These are phyloP conservation scores for Eupithecia dodoneata DNA, from an alignment of 2,888 invertebrate species.

Conservation along the genomic window DNA sequence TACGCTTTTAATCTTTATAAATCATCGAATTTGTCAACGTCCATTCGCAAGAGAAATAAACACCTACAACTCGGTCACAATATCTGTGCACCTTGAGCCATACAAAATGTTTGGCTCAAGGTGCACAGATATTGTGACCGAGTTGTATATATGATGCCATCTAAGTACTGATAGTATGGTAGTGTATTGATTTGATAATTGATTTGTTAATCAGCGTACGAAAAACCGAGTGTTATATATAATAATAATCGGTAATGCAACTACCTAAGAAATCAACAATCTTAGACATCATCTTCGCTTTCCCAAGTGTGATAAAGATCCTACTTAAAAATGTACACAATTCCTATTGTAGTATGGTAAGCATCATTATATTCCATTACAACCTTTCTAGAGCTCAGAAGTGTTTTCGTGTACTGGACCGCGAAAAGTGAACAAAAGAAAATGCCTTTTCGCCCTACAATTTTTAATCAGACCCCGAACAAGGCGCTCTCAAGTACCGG, in stretches of 20 bases:
- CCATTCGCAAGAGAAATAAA: background rate
- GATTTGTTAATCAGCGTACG: background rate
- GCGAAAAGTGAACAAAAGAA: conserved; percentile 21
- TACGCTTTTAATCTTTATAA: too few relatives aligned
- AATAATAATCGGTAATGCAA: background rate
- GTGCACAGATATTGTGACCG: too few relatives aligned
- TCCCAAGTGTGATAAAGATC: too few relatives aligned
- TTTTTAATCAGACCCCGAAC: conserved; percentile 29
- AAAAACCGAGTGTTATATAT: background rate
- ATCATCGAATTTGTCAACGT: background rate
- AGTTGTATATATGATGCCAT: too few relatives aligned
- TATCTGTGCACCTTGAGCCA: too few relatives aligned
- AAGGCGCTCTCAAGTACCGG: conserved; percentile 25
- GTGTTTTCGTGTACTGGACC: background rate
- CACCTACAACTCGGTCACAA: too few relatives aligned
- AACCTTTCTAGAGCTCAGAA: background rate
- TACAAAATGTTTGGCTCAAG: too few relatives aligned
- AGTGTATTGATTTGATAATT: too few relatives aligned
- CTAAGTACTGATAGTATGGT: too few relatives aligned
- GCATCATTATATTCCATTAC: background rate
- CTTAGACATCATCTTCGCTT: too few relatives aligned
- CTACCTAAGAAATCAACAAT: background rate
- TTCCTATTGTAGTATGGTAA: too few relatives aligned
- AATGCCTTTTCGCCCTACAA: conserved; percentile 17
- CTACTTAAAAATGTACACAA: too few relatives aligned